Percentiles rank a stretch among this genome's conserved stretches.
These are phyloP conservation scores for Heliocidaris tuberculata DNA, from an alignment of 35 echinoderm and acorn worm genomes.

Conservation along the genomic window DNA sequence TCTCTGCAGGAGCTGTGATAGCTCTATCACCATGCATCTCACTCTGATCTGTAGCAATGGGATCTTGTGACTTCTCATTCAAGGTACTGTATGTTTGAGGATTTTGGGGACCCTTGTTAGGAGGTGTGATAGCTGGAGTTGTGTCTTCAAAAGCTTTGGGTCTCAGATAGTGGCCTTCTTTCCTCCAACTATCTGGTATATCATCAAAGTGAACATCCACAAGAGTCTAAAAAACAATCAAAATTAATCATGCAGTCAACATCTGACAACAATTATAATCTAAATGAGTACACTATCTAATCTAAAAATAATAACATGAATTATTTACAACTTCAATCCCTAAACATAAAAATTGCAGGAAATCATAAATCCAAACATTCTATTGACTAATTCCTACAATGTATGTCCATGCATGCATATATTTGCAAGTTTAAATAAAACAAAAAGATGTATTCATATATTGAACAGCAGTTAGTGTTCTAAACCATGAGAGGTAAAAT, in stretches of 20 bases:
- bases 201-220: background rate
- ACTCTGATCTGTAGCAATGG: background rate
- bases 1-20: background rate
- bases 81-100: background rate
- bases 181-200: constrained; percentile 13
- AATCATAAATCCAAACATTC: too few species aligned
- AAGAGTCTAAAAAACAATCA: background rate
- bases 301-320: too few species aligned
- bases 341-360: too few species aligned
- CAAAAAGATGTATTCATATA: too few species aligned
- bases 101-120: background rate
- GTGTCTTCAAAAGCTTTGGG: background rate
- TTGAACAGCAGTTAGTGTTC: too few species aligned
- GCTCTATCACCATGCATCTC: background rate
- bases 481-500: too few species aligned
- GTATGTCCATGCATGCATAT: too few species aligned
- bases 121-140: background rate
- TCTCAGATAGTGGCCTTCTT: background rate
- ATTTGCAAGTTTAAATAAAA: too few species aligned
- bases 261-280: background rate
- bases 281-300: background rate
- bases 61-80: background rate
- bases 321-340: too few species aligned
- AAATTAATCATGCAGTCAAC: background rate
- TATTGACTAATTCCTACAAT: too few species aligned